Conservation (phyloP, 2,888 invertebrate species). For the Tyria jacobaeae region DNA sequence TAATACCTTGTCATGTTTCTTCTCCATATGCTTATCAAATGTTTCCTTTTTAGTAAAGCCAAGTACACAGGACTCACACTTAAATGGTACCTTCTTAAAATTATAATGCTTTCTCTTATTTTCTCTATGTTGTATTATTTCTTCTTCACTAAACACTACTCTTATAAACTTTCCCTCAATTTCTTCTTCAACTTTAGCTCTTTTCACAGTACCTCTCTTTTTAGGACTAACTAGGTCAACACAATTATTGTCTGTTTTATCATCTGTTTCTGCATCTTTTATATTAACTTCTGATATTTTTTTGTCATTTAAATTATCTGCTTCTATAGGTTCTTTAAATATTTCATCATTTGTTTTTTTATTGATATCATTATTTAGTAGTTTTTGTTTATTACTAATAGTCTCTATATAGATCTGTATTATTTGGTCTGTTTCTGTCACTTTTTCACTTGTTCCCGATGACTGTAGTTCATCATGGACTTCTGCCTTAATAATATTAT, state of each 20-base stretch:
- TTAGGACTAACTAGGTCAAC: slow-evolving; percentile 1
- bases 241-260: slow-evolving; percentile 10
- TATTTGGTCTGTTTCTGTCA: not conserved
- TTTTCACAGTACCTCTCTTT: slow-evolving; percentile 3
- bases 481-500: slow-evolving; percentile 28
- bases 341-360: not conserved
- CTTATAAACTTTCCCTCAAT: slow-evolving; percentile 55
- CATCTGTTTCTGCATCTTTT: slow-evolving; percentile 1
- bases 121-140: slow-evolving; percentile 62
- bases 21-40: slow-evolving; percentile 56
- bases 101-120: slow-evolving; percentile 67
- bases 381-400: not conserved
- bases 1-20: slow-evolving; percentile 62
- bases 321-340: slow-evolving; percentile 12
- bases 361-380: not conserved
- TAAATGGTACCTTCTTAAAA: slow-evolving; percentile 69
- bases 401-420: not conserved
- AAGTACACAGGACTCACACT: slow-evolving; percentile 70
- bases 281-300: slow-evolving; percentile 22
- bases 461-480: slow-evolving; percentile 1
- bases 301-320: slow-evolving; percentile 3
- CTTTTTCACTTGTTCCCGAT: not conserved
- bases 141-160: slow-evolving; percentile 60
- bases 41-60: slow-evolving; percentile 65
- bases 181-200: slow-evolving; percentile 8